Evolutionary conservation across 1,140 invertebrate genomes (phyloP), one percentile per base, ranked within the genome.

Genomic region (Drosophila pectinifera): DNA sequence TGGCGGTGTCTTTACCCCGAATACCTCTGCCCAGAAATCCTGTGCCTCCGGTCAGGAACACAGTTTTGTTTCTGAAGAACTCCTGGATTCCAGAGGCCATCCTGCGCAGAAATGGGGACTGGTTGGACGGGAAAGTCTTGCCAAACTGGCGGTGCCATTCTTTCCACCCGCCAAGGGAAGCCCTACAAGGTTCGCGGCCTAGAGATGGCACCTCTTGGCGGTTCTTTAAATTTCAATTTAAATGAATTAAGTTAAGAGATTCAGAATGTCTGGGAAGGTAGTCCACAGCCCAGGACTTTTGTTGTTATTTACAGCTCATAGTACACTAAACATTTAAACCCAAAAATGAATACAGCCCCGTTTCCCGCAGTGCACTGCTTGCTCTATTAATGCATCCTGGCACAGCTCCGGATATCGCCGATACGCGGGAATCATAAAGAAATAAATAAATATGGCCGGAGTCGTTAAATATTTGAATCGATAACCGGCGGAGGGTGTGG

Each of bases 21-120:
- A 5, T 56, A 75, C 75, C 46, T 70, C 49, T 72, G 18, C 76
- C 76, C 16, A 78, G n/a, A 64, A 78, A 78, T 53, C 76, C 76
- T 13, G 54, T 78, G 14, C 48, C 67, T 31, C 76, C 76, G 1
- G 73, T 65, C 10, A 78, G 7, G 6, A 78, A 72, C 8, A 78
- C 2, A 0, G 49, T 64, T 43, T 78, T 78, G 16, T 77, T 55
- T 46, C 45, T 78, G 5, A 72, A 77, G 36, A 78, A 78, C 5
- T 31, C 16, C 24, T 49, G 42, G 0, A 78, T 77, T 36, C 72
- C 22, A 2, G 57, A 51, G 22, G 57, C 72, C 74, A 77, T 76
- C 14, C 38, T 45, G 11, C 13, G 0, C 4, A 5, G 4, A 20
- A 36, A 5, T 36, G 7, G 1, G 14, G 49, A 18, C 55, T 20